phyloP scores from a whole-genome alignment of 2,113 vertebrate genomes.

The Sinocyclocheilus anshuiensis region DNA sequence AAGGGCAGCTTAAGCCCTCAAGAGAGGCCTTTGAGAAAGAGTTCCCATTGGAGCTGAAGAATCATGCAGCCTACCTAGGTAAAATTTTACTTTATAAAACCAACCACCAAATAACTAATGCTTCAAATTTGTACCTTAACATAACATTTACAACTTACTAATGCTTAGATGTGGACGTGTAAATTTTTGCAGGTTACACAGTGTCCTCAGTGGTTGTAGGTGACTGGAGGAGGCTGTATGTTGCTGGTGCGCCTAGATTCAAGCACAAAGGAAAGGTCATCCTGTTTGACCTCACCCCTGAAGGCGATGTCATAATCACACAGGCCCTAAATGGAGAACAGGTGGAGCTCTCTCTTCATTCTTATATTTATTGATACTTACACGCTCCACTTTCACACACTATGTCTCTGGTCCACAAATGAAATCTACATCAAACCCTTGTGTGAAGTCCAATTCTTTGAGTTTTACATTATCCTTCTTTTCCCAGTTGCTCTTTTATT shows the following conservation, averaged over 20 bases:
- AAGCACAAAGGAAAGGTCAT: constrained; percentile 96
- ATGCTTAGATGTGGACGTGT: constrained; percentile 28
- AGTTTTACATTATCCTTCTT: background rate
- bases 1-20: constrained; percentile 73
- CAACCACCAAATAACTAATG: background rate
- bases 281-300: constrained; percentile 83
- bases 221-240: constrained; percentile 76
- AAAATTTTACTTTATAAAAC: constrained; percentile 29
- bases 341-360: constrained; percentile 69
- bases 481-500: background rate
- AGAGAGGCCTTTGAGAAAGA: constrained; percentile 84
- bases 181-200: constrained; percentile 80
- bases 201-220: constrained; percentile 85
- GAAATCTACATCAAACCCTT: background rate
- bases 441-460: background rate
- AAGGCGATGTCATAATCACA: constrained; percentile 76
- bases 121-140: background rate
- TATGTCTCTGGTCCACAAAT: background rate
- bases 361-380: background rate
- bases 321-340: constrained; percentile 90
- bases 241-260: constrained; percentile 92
- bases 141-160: background rate
- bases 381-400: background rate
- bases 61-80: constrained; percentile 93
- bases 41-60: constrained; percentile 86